Percentiles rank a stretch among this genome's conserved stretches.
Conservation (phyloP, 1,140 invertebrate species). For the Samia ricini region DNA sequence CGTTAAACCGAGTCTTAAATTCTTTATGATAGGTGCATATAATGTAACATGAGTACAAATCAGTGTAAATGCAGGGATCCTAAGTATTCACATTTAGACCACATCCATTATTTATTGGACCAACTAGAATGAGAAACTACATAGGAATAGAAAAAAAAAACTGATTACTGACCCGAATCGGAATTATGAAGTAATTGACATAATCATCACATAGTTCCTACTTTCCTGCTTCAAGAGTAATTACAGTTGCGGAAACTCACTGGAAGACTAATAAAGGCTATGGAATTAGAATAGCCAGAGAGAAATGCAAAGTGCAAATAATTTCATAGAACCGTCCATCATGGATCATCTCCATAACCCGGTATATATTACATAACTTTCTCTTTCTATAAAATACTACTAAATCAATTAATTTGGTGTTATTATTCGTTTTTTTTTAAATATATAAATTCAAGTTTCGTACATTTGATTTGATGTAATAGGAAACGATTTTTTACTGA, state of each 20-base stretch:
- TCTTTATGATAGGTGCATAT: background rate
- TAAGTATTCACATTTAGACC: constrained; percentile 68
- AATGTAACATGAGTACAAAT: constrained; percentile 38
- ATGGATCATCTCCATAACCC: constrained; percentile 39
- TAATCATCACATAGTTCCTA: constrained; percentile 75
- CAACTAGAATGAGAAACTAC: constrained; percentile 56
- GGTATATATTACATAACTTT: constrained; percentile 23
- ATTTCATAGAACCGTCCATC: constrained; percentile 27
- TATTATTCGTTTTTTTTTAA: constrained; percentile 43
- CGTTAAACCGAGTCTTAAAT: no score
- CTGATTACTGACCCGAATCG: constrained; percentile 48
- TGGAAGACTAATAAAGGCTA: constrained; percentile 46
- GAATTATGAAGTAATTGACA: constrained; percentile 74
- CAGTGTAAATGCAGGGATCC: constrained; percentile 44
- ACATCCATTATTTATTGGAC: constrained; percentile 56
- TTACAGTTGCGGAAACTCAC: constrained; percentile 53
- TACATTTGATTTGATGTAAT: background rate
- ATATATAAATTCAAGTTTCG: constrained; percentile 4
- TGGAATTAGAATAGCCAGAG: constrained; percentile 14
- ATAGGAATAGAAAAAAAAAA: constrained; percentile 34
- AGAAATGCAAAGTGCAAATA: constrained; percentile 50
- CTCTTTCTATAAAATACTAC: constrained; percentile 46
- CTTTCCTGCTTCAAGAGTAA: constrained; percentile 58
- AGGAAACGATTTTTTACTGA: background rate
- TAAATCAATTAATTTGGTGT: constrained; percentile 65